Conservation (phyloP, 1,140 invertebrate species). For the Drosophila yakuba region DNA sequence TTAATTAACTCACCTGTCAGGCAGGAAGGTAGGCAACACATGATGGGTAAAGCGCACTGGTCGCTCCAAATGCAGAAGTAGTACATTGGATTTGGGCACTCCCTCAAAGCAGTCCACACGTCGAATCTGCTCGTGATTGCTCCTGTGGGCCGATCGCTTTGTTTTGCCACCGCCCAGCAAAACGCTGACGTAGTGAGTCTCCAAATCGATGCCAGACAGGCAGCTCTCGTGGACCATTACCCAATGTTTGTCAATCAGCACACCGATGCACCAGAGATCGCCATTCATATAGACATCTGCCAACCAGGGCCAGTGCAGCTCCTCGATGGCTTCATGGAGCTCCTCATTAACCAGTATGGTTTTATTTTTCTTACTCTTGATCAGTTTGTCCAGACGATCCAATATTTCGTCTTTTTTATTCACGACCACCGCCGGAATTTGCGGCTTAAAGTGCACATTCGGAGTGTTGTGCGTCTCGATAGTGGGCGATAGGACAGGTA, state of each 20-base stretch:
- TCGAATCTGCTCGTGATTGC: constrained; percentile 89
- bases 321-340: constrained; percentile 71
- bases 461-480: constrained; percentile 67
- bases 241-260: constrained; percentile 88
- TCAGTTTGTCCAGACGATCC: constrained; percentile 63
- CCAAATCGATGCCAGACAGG: constrained; percentile 86
- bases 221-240: constrained; percentile 87
- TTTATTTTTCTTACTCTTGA: constrained; percentile 73
- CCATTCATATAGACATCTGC: constrained; percentile 89
- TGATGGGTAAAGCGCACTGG: constrained; percentile 86
- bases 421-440: constrained; percentile 39
- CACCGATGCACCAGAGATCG: constrained; percentile 87
- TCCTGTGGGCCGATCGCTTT: constrained; percentile 86
- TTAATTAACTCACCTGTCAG: constrained; percentile 54
- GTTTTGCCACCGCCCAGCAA: constrained; percentile 87
- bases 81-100: constrained; percentile 85
- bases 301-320: constrained; percentile 87
- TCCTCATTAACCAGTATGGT: constrained; percentile 70
- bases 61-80: constrained; percentile 87
- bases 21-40: constrained; percentile 87
- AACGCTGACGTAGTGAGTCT: constrained; percentile 87
- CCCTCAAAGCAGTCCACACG: constrained; percentile 86
- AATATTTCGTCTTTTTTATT: constrained; percentile 77
- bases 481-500: constrained; percentile 45
- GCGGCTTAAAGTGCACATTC: constrained; percentile 76